Percentiles rank a stretch among this genome's conserved stretches.
Evolutionary conservation across 2,888 invertebrate species (phyloP).

Genomic region (Ophion ventricosus): DNA sequence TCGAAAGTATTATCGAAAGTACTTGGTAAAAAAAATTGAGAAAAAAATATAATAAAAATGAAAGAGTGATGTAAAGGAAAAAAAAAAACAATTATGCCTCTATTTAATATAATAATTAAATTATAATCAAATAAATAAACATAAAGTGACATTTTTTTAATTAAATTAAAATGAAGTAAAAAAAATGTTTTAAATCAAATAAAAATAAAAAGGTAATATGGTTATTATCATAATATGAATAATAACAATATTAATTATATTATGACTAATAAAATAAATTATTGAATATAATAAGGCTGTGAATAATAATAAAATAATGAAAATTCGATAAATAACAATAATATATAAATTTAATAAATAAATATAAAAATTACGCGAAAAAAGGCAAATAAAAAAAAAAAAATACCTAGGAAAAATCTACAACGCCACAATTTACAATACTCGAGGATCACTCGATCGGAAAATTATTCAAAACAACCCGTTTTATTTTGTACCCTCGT

Average conservation of each 20-base stretch:
- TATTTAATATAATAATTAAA: no score
- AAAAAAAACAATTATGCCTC: not conserved
- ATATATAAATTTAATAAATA: not conserved
- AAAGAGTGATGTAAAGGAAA: not conserved
- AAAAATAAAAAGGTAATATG: not conserved
- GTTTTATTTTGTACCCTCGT: not conserved
- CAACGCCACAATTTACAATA: not conserved
- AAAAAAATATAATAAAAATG: not conserved
- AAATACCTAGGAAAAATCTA: not conserved
- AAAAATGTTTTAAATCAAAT: no score
- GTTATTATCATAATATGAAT: no score
- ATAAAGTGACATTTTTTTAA: no score
- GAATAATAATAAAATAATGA: no score
- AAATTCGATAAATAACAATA: not conserved
- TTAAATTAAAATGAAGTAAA: no score
- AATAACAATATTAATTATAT: not conserved
- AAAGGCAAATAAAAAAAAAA: not conserved
- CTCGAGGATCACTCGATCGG: not conserved
- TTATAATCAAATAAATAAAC: no score
- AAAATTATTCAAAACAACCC: not conserved
- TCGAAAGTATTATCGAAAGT: not conserved
- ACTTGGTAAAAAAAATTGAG: not conserved
- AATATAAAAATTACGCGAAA: no score
- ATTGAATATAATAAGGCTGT: no score
- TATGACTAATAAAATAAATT: no score